These are phyloP conservation scores for Netelia fuscicornis DNA, from an alignment of 2,888 invertebrate species.

Conservation along the genomic window DNA sequence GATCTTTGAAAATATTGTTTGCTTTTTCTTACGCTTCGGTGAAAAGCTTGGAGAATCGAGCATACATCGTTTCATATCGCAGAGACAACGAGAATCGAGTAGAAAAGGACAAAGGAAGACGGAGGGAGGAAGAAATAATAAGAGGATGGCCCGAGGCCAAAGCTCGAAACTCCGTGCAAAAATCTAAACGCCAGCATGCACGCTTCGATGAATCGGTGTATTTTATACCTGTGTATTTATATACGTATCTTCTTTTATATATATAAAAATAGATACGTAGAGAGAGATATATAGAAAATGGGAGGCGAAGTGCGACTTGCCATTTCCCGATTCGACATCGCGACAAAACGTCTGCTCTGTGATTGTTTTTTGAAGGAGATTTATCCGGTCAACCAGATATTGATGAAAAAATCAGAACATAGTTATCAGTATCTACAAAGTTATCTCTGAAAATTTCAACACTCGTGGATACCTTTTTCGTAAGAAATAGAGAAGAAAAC, in stretches of 20 bases:
- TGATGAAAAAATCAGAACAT: too few species aligned
- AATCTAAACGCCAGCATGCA: conserved; percentile 9
- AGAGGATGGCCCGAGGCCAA: conserved; percentile 47
- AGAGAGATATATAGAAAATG: conserved; percentile 4
- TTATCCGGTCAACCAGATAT: too few species aligned
- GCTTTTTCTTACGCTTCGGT: not conserved
- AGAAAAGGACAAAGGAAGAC: not conserved
- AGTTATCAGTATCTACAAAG: too few species aligned
- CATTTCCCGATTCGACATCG: conserved; percentile 25
- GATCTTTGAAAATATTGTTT: not conserved
- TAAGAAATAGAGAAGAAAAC: too few species aligned
- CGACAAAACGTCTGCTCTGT: conserved; percentile 21
- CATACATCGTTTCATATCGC: conserved; percentile 9
- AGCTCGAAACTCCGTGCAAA: conserved; percentile 33
- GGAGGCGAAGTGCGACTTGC: conserved; percentile 36
- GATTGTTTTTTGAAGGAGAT: not conserved
- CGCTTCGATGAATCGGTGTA: conserved; percentile 17
- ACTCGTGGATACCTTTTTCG: too few species aligned
- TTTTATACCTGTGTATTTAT: not conserved
- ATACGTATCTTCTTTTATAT: conserved; percentile 1
- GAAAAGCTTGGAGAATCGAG: conserved; percentile 17
- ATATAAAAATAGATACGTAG: not conserved
- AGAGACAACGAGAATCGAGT: not conserved
- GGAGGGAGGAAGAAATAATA: not conserved
- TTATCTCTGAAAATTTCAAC: too few species aligned